Conservation (phyloP, 1,140 invertebrate genomes). For the Dinothrombium tinctorium region DNA sequence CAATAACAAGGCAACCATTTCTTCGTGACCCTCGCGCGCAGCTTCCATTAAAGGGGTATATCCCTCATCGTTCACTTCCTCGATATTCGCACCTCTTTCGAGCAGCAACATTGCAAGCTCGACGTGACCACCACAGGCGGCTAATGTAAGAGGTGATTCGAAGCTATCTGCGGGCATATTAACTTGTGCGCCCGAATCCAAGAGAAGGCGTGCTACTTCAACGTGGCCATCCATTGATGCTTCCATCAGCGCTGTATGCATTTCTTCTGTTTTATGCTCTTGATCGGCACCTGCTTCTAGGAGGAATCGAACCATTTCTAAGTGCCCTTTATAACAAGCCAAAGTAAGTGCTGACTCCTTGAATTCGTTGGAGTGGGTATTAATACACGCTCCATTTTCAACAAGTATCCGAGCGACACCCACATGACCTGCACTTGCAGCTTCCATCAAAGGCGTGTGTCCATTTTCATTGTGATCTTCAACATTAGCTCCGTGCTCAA, state of each 20-base stretch:
- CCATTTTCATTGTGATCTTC: slow-evolving; percentile 98
- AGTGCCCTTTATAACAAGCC: slow-evolving; percentile 87
- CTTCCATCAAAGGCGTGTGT: slow-evolving; percentile 96
- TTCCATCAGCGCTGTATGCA: slow-evolving; percentile 99
- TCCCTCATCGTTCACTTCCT: slow-evolving; percentile 96
- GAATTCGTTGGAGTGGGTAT: slow-evolving; percentile 96
- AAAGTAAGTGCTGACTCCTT: slow-evolving; percentile 64
- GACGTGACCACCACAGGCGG: slow-evolving; percentile 92
- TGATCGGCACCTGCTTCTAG: slow-evolving; percentile 79
- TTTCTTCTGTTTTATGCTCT: slow-evolving; percentile 96
- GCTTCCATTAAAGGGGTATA: slow-evolving; percentile 99
- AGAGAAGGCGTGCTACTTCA: slow-evolving; percentile 67
- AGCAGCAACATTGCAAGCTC: slow-evolving; percentile 82
- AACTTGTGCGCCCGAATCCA: slow-evolving; percentile 91
- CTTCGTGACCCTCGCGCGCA: slow-evolving; percentile 87
- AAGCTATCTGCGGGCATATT: slow-evolving; percentile 99
- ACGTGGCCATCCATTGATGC: slow-evolving; percentile 99
- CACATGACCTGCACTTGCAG: slow-evolving; percentile 86
- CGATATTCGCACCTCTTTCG: slow-evolving; percentile 89
- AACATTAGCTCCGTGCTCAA: slow-evolving; percentile 76
- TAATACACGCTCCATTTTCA: slow-evolving; percentile 79
- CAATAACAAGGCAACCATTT: slow-evolving; percentile 83
- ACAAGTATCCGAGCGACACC: slow-evolving; percentile 74
- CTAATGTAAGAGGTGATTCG: slow-evolving; percentile 89
- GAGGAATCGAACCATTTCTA: slow-evolving; percentile 90